These are phyloP conservation scores for Rhopalosiphum maidis DNA, from an alignment of 1,140 invertebrate genomes.

Conservation along the genomic window DNA sequence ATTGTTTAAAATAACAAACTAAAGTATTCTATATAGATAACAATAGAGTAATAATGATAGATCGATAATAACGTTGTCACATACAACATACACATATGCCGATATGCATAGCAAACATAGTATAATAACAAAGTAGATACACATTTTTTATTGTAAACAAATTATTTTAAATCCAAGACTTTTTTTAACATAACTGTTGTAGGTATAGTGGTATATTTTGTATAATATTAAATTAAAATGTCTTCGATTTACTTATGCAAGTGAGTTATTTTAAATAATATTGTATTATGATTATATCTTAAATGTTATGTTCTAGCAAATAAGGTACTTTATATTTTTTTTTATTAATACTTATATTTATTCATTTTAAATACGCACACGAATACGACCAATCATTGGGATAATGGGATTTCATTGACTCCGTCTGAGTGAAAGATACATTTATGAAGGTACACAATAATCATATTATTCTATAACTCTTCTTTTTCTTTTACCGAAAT, in stretches of 20 bases:
- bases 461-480: neutral
- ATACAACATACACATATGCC: neutral
- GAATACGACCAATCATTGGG: neutral
- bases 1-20: constrained; percentile 36
- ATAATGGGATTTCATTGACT: neutral
- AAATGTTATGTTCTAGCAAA: neutral
- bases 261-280: neutral
- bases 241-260: neutral
- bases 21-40: neutral
- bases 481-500: neutral
- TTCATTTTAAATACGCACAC: neutral
- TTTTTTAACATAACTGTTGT: neutral
- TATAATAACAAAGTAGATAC: neutral
- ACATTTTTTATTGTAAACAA: neutral
- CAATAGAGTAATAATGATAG: constrained; percentile 42
- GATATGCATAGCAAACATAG: neutral
- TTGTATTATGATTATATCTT: neutral
- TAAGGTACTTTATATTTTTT: neutral
- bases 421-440: neutral
- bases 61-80: constrained; percentile 22
- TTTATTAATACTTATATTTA: neutral
- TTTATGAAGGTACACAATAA: neutral
- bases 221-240: neutral
- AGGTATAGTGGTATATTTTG: neutral
- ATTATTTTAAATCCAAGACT: neutral